Conservation (phyloP, 2,797 vertebrate species). For the Acropternis orthonyx region DNA sequence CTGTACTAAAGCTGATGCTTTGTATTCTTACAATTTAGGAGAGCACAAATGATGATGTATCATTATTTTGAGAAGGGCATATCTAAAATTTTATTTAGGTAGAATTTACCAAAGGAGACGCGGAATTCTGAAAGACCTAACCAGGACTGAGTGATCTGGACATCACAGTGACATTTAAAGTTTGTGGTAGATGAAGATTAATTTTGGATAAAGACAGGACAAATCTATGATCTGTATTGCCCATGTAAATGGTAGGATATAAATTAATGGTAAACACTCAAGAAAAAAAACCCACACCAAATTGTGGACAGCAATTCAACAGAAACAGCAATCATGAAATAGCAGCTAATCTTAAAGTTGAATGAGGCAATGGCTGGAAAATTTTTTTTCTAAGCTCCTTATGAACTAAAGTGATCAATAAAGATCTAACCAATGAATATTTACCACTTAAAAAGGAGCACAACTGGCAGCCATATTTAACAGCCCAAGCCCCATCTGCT, state of each 20-base stretch:
- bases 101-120: background rate
- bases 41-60: background rate
- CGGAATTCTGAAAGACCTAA: background rate
- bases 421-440: background rate
- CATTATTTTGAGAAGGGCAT: background rate
- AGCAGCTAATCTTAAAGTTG: background rate
- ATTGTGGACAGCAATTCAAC: background rate
- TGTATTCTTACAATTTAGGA: background rate
- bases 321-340: background rate
- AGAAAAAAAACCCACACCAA: background rate
- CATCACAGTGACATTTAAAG: background rate
- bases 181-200: background rate
- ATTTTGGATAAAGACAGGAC: background rate
- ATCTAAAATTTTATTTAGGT: background rate
- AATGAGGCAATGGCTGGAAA: background rate
- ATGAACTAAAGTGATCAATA: background rate
- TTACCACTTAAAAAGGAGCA: background rate
- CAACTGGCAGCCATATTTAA: background rate
- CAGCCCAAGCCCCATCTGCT: background rate
- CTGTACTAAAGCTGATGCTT: background rate
- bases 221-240: background rate
- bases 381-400: background rate
- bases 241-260: background rate
- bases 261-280: background rate
- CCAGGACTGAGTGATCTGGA: background rate